These are phyloP conservation scores for Dioctria rufipes DNA, from an alignment of 2,888 invertebrate genomes.

Conservation along the genomic window DNA sequence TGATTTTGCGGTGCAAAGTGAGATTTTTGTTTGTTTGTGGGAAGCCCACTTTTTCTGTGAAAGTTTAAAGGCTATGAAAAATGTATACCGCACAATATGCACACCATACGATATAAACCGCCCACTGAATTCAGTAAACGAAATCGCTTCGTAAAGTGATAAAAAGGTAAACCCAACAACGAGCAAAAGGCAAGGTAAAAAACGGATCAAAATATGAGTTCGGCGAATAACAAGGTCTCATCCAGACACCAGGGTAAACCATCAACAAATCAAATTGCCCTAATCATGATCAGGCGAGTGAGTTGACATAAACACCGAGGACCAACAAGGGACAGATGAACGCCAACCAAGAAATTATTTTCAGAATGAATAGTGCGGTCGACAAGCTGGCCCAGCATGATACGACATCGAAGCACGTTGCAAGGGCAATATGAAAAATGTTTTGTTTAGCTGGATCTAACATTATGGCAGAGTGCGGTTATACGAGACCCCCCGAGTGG, in stretches of 20 bases:
- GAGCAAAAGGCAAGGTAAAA: not conserved
- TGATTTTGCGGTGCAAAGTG: no score
- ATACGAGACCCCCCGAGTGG: slow-evolving; percentile 50
- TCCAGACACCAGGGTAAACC: slow-evolving; percentile 13
- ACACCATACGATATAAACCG: not conserved
- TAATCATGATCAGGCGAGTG: slow-evolving; percentile 50
- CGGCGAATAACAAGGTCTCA: slow-evolving; percentile 35
- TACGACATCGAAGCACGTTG: slow-evolving; percentile 9
- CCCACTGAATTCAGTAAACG: not conserved
- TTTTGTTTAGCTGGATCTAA: slow-evolving; percentile 38
- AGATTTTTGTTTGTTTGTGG: no score
- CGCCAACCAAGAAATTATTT: slow-evolving; percentile 36
- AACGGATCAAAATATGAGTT: not conserved
- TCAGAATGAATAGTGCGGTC: slow-evolving; percentile 44
- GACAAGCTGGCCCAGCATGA: slow-evolving; percentile 53
- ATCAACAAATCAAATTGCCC: slow-evolving; percentile 53
- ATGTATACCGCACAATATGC: no score
- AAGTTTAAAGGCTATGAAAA: no score
- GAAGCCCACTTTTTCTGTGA: no score
- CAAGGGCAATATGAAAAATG: slow-evolving; percentile 50
- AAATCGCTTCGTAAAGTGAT: not conserved
- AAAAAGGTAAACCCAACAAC: no score
- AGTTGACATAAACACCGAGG: slow-evolving; percentile 53
- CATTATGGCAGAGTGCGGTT: slow-evolving; percentile 30
- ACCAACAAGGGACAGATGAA: slow-evolving; percentile 29